Conservation (phyloP, 37 sponge, comb jelly and placozoan species). For the Oopsacas minuta region DNA sequence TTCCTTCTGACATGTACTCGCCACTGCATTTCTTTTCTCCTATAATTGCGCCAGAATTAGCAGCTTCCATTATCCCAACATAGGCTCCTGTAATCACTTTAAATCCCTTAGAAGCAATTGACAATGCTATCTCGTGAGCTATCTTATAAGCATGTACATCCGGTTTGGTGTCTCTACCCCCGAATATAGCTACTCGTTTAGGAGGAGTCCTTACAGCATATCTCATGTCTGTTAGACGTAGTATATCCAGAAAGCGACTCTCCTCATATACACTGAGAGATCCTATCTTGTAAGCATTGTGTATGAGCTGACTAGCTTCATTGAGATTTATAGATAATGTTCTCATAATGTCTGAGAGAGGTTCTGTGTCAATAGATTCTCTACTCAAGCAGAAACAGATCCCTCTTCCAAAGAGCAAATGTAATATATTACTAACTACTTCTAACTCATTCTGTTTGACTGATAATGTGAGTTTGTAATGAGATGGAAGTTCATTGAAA, state of each 20-base stretch:
- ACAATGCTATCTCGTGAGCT: slow-evolving; percentile 23
- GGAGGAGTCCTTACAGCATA: slow-evolving; percentile 18
- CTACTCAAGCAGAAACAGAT: neutral
- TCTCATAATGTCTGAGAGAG: neutral
- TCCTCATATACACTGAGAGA: slow-evolving; percentile 3
- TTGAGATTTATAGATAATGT: neutral
- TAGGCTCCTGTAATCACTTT: slow-evolving; percentile 50
- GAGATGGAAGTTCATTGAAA: neutral
- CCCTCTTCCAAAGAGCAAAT: neutral
- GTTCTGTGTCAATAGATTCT: neutral
- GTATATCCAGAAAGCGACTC: neutral
- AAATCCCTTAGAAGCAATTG: slow-evolving; percentile 43
- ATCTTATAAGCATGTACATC: slow-evolving; percentile 34
- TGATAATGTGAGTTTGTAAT: neutral
- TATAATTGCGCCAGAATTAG: slow-evolving; percentile 27
- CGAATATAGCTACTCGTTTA: slow-evolving; percentile 42
- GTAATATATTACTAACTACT: neutral
- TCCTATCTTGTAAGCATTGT: neutral
- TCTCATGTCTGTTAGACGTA: neutral
- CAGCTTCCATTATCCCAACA: slow-evolving; percentile 57
- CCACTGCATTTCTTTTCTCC: neutral
- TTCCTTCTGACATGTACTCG: slow-evolving; percentile 21
- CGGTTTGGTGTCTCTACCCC: slow-evolving; percentile 28
- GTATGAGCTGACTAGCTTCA: neutral
- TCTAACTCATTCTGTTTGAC: neutral